Evolutionary conservation across 1,140 invertebrate species (phyloP).

Genomic region (Ceratina japonica): DNA sequence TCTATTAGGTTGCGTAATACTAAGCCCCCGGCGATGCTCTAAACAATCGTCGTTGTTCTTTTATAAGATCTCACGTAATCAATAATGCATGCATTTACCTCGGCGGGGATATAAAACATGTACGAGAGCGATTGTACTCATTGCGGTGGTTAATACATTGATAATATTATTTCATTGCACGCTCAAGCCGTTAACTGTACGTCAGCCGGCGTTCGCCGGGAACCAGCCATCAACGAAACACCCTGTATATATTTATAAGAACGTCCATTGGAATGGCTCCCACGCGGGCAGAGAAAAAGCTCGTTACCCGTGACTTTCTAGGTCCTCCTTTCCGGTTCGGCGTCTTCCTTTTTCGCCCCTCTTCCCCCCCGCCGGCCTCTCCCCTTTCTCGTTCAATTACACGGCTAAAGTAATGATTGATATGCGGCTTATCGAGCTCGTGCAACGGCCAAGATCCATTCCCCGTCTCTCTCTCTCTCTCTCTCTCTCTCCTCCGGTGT

Average conservation of each 20-base stretch:
- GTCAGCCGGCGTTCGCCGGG: neutral
- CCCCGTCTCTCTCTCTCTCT: conserved; percentile 11
- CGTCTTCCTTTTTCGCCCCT: neutral
- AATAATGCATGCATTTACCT: too few species aligned
- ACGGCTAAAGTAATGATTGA: conserved; percentile 56
- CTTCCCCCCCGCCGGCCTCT: too few species aligned
- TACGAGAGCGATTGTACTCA: too few species aligned
- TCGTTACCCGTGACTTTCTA: conserved; percentile 55
- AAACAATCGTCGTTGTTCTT: too few species aligned
- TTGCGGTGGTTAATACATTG: neutral
- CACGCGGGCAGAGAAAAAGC: conserved; percentile 59
- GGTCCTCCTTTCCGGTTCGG: conserved; percentile 11
- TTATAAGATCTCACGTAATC: too few species aligned
- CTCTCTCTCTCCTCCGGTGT: neutral
- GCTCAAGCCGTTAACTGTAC: neutral
- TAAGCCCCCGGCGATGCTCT: too few species aligned
- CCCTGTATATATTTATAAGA: conserved; percentile 43
- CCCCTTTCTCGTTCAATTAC: conserved; percentile 57
- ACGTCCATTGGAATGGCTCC: conserved; percentile 44
- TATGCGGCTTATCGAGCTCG: conserved; percentile 45
- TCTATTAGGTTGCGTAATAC: too few species aligned
- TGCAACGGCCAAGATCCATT: conserved; percentile 45
- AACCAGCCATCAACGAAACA: conserved; percentile 22
- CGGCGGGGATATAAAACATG: too few species aligned
- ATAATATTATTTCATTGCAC: neutral